Percentiles rank a stretch among this genome's conserved stretches.
Evolutionary conservation across 2,113 vertebrate species (phyloP).

Genomic region (Sitta europaea): DNA sequence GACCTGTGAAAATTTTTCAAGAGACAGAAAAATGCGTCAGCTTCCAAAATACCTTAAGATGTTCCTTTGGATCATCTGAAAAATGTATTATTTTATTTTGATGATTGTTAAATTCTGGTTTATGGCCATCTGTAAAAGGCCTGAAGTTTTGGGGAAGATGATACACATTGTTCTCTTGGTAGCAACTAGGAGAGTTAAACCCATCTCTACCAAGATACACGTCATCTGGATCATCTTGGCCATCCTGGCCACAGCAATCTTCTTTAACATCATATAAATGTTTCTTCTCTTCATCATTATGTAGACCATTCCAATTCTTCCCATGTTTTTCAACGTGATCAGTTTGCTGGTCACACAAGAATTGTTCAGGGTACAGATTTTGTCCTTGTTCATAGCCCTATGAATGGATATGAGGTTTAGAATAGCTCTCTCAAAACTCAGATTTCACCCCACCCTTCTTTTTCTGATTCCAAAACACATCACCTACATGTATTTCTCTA

Average conservation of each 20-base stretch:
- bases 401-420: not conserved
- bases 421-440: not conserved
- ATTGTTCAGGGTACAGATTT: slow-evolving; percentile 62
- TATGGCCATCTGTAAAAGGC: slow-evolving; percentile 59
- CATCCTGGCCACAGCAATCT: slow-evolving; percentile 54
- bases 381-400: slow-evolving; percentile 68
- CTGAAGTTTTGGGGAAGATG: slow-evolving; percentile 73
- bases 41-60: slow-evolving; percentile 77
- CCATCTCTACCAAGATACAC: slow-evolving; percentile 68
- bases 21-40: not conserved
- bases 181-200: slow-evolving; percentile 68
- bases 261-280: slow-evolving; percentile 66
- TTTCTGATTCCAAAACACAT: not conserved
- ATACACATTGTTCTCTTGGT: slow-evolving; percentile 63
- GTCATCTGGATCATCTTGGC: slow-evolving; percentile 65
- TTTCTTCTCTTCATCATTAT: slow-evolving; percentile 28
- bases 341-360: slow-evolving; percentile 64
- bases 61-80: slow-evolving; percentile 64
- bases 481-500: not conserved
- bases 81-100: slow-evolving; percentile 58
- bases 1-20: not conserved
- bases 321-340: slow-evolving; percentile 52
- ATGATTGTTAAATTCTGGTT: slow-evolving; percentile 61
- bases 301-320: slow-evolving; percentile 73
- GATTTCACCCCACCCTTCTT: not conserved